Conservation (phyloP, 2,888 invertebrate species). For the Drosophila eohydei region DNA sequence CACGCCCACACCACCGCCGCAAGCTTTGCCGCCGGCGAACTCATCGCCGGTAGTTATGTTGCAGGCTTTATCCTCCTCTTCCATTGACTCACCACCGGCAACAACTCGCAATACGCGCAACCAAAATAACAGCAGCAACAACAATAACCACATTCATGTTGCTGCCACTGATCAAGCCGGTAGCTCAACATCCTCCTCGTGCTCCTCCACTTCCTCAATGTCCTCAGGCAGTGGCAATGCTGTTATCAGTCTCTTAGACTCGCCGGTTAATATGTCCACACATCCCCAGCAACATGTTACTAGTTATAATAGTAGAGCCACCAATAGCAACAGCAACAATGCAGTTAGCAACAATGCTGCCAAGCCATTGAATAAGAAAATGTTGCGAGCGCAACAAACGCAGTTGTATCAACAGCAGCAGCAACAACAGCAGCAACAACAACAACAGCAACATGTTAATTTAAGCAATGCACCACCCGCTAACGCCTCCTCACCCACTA, state of each 20-base stretch:
- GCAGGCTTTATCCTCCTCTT: constrained; percentile 67
- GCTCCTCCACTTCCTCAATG: constrained; percentile 61
- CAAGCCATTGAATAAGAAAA: constrained; percentile 83
- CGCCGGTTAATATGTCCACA: constrained; percentile 74
- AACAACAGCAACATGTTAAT: constrained; percentile 45
- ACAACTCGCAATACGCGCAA: constrained; percentile 55
- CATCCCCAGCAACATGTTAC: constrained; percentile 51
- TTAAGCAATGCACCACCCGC: constrained; percentile 38
- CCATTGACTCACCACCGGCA: constrained; percentile 61
- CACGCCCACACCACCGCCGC: constrained; percentile 71
- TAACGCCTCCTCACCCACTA: constrained; percentile 59
- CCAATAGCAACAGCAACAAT: constrained; percentile 39
- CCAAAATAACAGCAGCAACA: constrained; percentile 42
- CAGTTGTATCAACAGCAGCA: constrained; percentile 77
- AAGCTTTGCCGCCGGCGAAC: constrained; percentile 52
- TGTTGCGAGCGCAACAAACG: constrained; percentile 84
- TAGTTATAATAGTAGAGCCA: constrained; percentile 42
- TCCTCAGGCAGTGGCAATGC: constrained; percentile 47
- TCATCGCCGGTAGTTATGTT: constrained; percentile 75
- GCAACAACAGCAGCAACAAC: constrained; percentile 51
- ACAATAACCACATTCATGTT: constrained; percentile 38
- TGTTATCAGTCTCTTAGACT: constrained; percentile 52
- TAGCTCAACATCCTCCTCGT: constrained; percentile 48
- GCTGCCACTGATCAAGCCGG: constrained; percentile 35
- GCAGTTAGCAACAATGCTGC: constrained; percentile 46